Evolutionary conservation across 2,113 vertebrate species (phyloP).

Genomic region (Promerops cafer): DNA sequence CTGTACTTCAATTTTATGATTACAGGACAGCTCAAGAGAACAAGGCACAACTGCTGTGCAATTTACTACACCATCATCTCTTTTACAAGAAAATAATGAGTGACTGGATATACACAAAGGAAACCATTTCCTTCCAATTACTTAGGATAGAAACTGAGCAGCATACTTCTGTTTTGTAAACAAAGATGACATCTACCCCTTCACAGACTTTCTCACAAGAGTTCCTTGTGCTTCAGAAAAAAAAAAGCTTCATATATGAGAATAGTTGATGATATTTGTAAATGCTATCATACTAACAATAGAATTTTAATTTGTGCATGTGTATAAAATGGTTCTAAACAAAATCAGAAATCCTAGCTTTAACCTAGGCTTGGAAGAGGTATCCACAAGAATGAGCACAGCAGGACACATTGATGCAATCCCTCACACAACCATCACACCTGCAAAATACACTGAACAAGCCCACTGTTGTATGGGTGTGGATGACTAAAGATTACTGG

Average conservation of each 20-base stretch:
- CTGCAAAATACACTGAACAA: not conserved
- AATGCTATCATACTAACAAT: not conserved
- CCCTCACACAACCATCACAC: not conserved
- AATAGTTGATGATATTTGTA: not conserved
- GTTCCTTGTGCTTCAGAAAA: not conserved
- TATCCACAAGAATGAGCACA: not conserved
- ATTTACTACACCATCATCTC: not conserved
- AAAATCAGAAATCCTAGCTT: not conserved
- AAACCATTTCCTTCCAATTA: not conserved
- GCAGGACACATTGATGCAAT: not conserved
- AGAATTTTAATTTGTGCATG: not conserved
- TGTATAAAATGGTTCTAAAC: not conserved
- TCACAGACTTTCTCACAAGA: not conserved
- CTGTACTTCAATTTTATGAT: not conserved
- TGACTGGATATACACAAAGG: not conserved
- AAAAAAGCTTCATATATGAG: not conserved
- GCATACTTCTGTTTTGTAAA: not conserved
- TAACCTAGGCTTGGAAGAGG: not conserved
- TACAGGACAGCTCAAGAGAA: not conserved
- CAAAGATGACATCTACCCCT: not conserved
- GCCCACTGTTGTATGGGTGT: not conserved
- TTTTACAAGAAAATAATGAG: not conserved
- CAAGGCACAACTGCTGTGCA: not conserved
- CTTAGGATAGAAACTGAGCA: not conserved
- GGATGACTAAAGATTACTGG: not conserved